Conservation (phyloP, 2,888 invertebrate genomes). For the Gymnoscelis rufifasciata region DNA sequence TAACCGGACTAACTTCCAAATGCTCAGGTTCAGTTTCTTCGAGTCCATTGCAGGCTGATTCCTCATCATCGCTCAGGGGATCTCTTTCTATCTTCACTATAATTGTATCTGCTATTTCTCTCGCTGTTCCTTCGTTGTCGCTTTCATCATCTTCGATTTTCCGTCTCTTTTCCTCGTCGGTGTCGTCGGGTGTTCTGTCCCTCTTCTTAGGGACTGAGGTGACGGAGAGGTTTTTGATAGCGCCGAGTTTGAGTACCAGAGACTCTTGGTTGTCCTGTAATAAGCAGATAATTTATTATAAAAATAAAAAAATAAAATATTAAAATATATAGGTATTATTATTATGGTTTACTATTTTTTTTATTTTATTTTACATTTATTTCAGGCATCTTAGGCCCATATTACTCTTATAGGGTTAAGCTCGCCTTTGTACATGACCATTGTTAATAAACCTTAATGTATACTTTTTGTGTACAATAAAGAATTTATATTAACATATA, state of each 20-base stretch:
- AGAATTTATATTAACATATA: no score
- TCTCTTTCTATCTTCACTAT: conserved; percentile 7
- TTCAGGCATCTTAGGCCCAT: no score
- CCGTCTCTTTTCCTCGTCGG: background rate
- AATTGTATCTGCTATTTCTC: background rate
- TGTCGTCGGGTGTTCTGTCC: background rate
- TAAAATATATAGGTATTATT: no score
- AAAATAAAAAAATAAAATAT: background rate
- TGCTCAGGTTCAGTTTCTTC: background rate
- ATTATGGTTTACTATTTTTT: no score
- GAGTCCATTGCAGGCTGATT: background rate
- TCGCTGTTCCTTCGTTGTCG: no score
- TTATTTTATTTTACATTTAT: no score
- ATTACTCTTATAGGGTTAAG: no score
- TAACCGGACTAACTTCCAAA: background rate
- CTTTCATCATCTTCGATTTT: background rate
- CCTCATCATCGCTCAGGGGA: conserved; percentile 1
- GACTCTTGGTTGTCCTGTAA: conserved; percentile 1
- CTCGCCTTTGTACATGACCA: no score
- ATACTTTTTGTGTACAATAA: no score
- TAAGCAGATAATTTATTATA: no score
- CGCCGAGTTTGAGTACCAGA: conserved; percentile 3
- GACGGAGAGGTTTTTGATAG: conserved; percentile 6
- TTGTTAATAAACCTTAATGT: no score
- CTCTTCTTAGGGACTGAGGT: background rate